Evolutionary conservation across 1,140 invertebrate genomes (phyloP), one percentile per base, ranked within the genome.

Genomic region (Sitobion miscanthi): DNA sequence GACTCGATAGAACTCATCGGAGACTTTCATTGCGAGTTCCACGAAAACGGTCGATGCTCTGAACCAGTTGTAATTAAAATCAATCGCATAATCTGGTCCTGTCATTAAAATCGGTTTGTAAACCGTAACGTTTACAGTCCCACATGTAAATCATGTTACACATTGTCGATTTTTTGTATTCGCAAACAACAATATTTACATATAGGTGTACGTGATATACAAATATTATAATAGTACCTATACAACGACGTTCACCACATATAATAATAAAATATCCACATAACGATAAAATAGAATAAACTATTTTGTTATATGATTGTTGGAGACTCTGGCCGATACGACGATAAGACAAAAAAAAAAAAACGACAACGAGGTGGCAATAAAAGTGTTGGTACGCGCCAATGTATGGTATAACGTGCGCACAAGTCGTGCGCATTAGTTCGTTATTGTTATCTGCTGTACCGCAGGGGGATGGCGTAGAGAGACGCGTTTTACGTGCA

Each of bases 31-130:
- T 25, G 42, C 38, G 23, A 45, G 23, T 86, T 86, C 21, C 11
- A 45, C 83, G 83, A 86, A 86, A 86, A 86, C 11, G 20, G 38
- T 2, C 23, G 83, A 77, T 77, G 14, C 14, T 5, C 14, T 5
- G 52, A 86, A 86, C 85, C 83, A 45, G 85, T 47, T 86, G 45
- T 47, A 86, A 47, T 86, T 86, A 86, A 86, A 86, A 86, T 49
- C 25, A 45, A 86, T 86, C 45, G 25, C 45, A 49, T 42, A 2
- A 42, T 6, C 85, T 17, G 25, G 42, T 42, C 25, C 4, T 0
- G 49, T 52, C 49, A 14, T 86, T 45, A 47, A 17, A 30, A 86
- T 47, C 1, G 11, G 45, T 86, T 86, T 86, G 62, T n/a, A 77
- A 77, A 6, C 62, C 11, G 42, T 86, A n/a, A 47, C 49, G 23